Conservation (phyloP, 2,888 invertebrate species). For the Pherbina coryleti region DNA sequence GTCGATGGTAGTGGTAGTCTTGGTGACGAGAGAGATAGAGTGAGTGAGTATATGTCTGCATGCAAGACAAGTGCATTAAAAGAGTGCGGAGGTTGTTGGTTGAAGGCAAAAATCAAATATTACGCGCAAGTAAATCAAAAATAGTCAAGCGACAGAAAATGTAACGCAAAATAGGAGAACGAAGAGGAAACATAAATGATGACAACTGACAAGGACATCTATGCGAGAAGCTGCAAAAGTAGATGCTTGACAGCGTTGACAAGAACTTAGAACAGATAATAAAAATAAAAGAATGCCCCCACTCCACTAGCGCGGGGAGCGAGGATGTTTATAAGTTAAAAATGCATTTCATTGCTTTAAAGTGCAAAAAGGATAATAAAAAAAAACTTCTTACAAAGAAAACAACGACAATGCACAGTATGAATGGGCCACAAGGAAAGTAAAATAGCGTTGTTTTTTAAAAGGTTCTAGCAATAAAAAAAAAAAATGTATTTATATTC, state of each 20-base stretch:
- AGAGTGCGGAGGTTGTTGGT: no score
- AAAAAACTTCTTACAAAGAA: background rate
- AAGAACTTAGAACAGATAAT: background rate
- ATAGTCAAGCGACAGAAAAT: background rate
- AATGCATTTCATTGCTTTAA: constrained; percentile 24
- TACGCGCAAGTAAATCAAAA: constrained; percentile 6
- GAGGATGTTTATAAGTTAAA: background rate
- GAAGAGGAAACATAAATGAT: background rate
- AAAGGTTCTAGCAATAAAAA: background rate
- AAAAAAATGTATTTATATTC: background rate
- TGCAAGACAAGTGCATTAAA: no score
- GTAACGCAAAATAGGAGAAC: background rate
- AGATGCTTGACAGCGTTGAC: background rate
- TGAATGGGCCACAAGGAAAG: background rate
- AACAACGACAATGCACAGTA: background rate
- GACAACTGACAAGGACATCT: constrained; percentile 25
- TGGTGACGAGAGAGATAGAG: background rate
- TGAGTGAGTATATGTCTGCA: background rate
- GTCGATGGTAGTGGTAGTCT: background rate
- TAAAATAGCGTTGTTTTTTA: background rate
- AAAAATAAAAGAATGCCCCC: background rate
- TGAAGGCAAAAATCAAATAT: background rate
- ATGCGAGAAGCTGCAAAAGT: background rate
- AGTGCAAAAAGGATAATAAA: constrained; percentile 1
- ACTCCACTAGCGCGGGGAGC: background rate